Evolutionary conservation across 2,113 vertebrate genomes (phyloP).

Genomic region (Bombycilla garrulus): DNA sequence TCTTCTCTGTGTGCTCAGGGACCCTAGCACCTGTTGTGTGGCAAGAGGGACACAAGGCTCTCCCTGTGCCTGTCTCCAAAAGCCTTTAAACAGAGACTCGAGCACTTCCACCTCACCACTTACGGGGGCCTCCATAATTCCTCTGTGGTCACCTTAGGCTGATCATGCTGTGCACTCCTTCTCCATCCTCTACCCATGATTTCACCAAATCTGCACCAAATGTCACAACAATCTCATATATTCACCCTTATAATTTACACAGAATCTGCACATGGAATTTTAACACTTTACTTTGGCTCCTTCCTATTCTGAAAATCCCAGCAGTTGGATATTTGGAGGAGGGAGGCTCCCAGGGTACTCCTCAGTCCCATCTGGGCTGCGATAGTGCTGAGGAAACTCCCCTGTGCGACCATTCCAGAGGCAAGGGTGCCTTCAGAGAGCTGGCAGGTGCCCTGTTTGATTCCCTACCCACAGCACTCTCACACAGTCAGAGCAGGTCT

Average conservation of each 20-base stretch:
- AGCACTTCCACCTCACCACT: background rate
- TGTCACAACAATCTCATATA: too few relatives aligned
- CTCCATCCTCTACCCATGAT: too few relatives aligned
- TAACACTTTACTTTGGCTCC: background rate
- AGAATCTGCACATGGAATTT: too few relatives aligned
- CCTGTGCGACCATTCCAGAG: background rate
- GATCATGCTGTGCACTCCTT: too few relatives aligned
- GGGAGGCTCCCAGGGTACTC: background rate
- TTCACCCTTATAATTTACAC: too few relatives aligned
- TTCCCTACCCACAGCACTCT: background rate
- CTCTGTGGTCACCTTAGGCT: too few relatives aligned
- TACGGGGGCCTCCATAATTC: background rate
- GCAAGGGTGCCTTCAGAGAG: rapidly evolving
- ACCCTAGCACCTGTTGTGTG: too few relatives aligned
- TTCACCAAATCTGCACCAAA: too few relatives aligned
- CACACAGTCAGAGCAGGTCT: background rate
- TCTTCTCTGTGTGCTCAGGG: background rate
- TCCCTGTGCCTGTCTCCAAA: background rate
- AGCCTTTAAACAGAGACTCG: background rate
- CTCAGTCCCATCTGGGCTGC: background rate
- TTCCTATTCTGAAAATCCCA: background rate
- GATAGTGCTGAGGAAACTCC: background rate
- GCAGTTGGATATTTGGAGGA: background rate
- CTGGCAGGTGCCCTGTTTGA: background rate
- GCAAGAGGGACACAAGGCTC: background rate